Conservation (phyloP, 2,113 vertebrate species). For the Ardeotis arabs region DNA sequence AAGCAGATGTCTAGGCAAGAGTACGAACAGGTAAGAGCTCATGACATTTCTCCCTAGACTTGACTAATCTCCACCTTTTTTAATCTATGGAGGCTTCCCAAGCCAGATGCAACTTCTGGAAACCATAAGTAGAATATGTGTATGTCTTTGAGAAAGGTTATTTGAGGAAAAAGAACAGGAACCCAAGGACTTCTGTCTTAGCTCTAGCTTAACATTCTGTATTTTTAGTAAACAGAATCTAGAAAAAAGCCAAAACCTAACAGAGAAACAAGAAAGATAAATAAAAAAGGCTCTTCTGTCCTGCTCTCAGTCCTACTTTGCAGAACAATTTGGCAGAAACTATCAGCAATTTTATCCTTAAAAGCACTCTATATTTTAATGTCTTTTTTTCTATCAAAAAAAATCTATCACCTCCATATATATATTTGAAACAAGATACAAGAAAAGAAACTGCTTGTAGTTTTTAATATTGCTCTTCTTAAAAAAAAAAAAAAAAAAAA, state of each 20-base stretch:
- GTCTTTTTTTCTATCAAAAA: background rate
- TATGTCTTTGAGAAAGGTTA: background rate
- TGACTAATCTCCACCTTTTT: background rate
- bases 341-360: background rate
- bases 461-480: background rate
- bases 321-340: background rate
- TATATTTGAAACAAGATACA: background rate
- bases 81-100: background rate
- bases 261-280: background rate
- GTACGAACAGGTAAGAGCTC: rapidly evolving
- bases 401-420: background rate
- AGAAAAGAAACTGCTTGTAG: background rate
- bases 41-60: background rate
- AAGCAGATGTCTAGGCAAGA: background rate
- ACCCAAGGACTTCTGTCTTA: background rate
- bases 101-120: background rate
- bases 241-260: background rate
- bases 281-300: background rate
- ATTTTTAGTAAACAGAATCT: background rate
- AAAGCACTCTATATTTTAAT: background rate
- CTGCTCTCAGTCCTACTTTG: background rate
- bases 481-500: background rate
- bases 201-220: background rate
- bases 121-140: background rate
- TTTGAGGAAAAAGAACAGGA: background rate